Evolutionary conservation across 2,888 invertebrate genomes (phyloP).

Genomic region (Drosophila mayaguana): DNA sequence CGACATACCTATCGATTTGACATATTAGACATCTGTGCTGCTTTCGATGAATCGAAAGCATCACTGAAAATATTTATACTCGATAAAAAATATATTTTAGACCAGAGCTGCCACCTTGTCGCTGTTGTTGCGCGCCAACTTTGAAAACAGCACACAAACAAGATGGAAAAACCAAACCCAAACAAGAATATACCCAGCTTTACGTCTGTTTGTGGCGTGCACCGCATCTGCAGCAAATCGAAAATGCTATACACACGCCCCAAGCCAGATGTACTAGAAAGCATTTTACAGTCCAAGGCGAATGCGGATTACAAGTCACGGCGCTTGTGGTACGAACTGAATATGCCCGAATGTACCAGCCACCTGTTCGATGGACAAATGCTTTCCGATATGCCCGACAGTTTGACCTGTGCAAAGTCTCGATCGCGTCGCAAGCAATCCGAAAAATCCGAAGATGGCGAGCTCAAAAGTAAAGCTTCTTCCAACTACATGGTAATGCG

Average conservation of each 20-base stretch:
- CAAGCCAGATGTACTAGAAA: conserved; percentile 76
- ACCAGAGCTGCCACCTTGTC: conserved; percentile 41
- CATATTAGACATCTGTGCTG: conserved; percentile 17
- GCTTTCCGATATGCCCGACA: conserved; percentile 88
- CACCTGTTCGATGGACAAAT: conserved; percentile 82
- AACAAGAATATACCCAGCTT: conserved; percentile 66
- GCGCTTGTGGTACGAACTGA: conserved; percentile 84
- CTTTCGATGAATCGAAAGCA: conserved; percentile 57
- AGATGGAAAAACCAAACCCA: conserved; percentile 63
- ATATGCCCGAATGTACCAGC: conserved; percentile 83
- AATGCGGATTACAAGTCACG: conserved; percentile 83
- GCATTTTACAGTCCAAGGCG: conserved; percentile 82
- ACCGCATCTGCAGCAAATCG: conserved; percentile 74
- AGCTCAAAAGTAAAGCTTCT: conserved; percentile 85
- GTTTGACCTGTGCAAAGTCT: conserved; percentile 85
- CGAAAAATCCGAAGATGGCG: conserved; percentile 74
- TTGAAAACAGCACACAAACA: conserved; percentile 35
- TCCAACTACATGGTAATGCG: conserved; percentile 89
- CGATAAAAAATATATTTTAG: conserved; percentile 27
- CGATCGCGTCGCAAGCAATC: conserved; percentile 17
- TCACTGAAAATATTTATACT: conserved; percentile 25
- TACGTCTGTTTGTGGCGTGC: conserved; percentile 68
- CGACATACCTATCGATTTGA: conserved; percentile 42
- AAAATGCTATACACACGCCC: conserved; percentile 81
- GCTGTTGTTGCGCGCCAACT: conserved; percentile 23